A percentile compares a stretch with the other conserved stretches of the same genome.
These are phyloP conservation scores for Colletes collaris DNA, from an alignment of 2,888 invertebrate genomes.

Conservation along the genomic window DNA sequence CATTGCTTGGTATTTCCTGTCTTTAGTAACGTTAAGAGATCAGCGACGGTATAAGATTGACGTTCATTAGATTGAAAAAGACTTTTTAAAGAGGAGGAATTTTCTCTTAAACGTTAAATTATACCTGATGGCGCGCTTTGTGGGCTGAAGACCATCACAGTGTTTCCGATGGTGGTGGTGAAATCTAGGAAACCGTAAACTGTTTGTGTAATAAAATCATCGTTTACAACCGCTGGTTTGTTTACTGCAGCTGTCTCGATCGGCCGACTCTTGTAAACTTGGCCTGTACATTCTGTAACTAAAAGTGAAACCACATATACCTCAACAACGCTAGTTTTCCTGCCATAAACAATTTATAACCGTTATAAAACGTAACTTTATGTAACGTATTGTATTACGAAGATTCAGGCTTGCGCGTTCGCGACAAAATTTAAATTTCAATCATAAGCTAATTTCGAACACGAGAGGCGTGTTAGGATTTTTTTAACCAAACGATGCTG, in stretches of 20 bases:
- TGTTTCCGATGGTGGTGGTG: slow-evolving; percentile 96
- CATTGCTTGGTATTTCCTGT: background rate
- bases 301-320: slow-evolving; percentile 38
- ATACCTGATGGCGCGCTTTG: slow-evolving; percentile 90
- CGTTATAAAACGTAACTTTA: slow-evolving; percentile 16
- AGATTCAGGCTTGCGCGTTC: no score
- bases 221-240: slow-evolving; percentile 61
- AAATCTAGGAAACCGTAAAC: slow-evolving; percentile 97
- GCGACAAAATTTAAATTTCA: slow-evolving; percentile 14
- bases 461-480: slow-evolving; percentile 8
- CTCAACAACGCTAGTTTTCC: slow-evolving; percentile 11
- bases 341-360: slow-evolving; percentile 7
- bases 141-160: slow-evolving; percentile 97
- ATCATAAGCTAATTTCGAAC: slow-evolving; percentile 18
- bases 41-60: no score
- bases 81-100: background rate
- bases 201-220: slow-evolving; percentile 91
- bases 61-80: background rate
- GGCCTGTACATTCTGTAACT: slow-evolving; percentile 70
- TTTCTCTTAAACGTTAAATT: slow-evolving; percentile 3
- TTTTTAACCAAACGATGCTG: slow-evolving; percentile 32
- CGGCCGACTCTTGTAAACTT: slow-evolving; percentile 70
- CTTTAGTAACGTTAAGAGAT: background rate
- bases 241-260: slow-evolving; percentile 52
- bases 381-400: slow-evolving; percentile 3